Evolutionary conservation across 2,113 vertebrate genomes (phyloP).

Genomic region (Enhydra lutris): DNA sequence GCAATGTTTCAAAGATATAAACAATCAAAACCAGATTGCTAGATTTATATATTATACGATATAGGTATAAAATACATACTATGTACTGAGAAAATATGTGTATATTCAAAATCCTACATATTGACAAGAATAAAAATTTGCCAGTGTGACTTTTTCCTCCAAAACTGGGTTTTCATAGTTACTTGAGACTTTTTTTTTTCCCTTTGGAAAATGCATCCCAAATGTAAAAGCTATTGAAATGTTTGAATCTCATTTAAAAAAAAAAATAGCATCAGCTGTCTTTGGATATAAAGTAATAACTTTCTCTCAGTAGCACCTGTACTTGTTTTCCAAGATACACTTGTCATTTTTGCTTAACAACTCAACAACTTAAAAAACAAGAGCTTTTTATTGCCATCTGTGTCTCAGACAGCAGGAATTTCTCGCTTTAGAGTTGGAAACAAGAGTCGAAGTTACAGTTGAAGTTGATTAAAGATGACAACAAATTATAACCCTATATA

Average conservation of each 20-base stretch:
- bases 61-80: not conserved
- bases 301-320: conserved; percentile 70
- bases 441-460: conserved; percentile 42
- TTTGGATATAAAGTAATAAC: conserved; percentile 69
- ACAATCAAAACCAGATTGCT: not conserved
- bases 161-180: not conserved
- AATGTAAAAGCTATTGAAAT: conserved; percentile 60
- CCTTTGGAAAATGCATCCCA: conserved; percentile 63
- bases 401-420: conserved; percentile 51
- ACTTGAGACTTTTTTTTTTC: not conserved
- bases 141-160: not conserved
- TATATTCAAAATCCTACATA: not conserved
- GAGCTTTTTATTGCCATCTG: conserved; percentile 70
- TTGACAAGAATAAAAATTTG: not conserved
- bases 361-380: conserved; percentile 50
- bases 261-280: conserved; percentile 58
- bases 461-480: conserved; percentile 54
- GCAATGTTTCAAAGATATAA: not conserved
- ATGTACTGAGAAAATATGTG: not conserved
- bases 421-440: not conserved
- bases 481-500: not conserved
- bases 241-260: conserved; percentile 4
- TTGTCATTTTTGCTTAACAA: conserved; percentile 72
- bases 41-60: not conserved
- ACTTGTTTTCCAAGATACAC: conserved; percentile 67